Base-by-base conservation (phyloP, 2,113 vertebrate species). In the Lanius collurio region DNA sequence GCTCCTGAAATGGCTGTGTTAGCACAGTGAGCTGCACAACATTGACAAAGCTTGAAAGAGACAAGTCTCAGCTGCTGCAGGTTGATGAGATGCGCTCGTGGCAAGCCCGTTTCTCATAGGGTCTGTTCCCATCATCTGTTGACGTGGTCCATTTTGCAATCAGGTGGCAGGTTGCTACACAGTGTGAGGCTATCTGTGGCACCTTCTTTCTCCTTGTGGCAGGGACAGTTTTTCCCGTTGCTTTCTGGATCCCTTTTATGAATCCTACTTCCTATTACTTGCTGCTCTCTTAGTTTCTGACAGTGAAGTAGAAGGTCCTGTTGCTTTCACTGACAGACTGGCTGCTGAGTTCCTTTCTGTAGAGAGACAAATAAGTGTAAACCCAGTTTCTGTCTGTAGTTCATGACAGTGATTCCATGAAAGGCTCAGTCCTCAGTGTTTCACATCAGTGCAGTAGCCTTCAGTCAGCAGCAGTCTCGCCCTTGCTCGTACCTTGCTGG, bases 1-100 rank as follows among this genome's bases (percentile, higher is more conserved):
- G 59, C 69, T 94, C 69, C 80, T 63, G 87, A 78, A 74, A 92
- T 56, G 83, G 64, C 74, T 94, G 76, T 77, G 83, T 67, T 89
- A 89, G 91, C 63, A 27, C 1, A 3, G 16, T 0, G 4, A 65
- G 91, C 93, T 70, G 57, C 69, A 55, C 42, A 17, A 9, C 15
- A 7, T 59, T 92, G 71, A 59, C 44, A 44, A 57, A 63, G 83
- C 93, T 93, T 67, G 69, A 78, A 60, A 64, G 60, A 94, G 95
- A 49, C 76, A 55, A 74, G 71, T 80, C 76, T 93, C 47, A 44
- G 92, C 68, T 74, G 86, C 93, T 1, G 27, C 73, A 87, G 86
- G 93, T 90, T 93, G 89, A 65, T 65, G 91, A 59, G 83, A 50
- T 65, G 27, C 31, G 3, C 59, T 90, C 0, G 3, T 70, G 53